Evolutionary conservation across 2,113 vertebrate species (phyloP).

Genomic region (Notiomystis cincta): DNA sequence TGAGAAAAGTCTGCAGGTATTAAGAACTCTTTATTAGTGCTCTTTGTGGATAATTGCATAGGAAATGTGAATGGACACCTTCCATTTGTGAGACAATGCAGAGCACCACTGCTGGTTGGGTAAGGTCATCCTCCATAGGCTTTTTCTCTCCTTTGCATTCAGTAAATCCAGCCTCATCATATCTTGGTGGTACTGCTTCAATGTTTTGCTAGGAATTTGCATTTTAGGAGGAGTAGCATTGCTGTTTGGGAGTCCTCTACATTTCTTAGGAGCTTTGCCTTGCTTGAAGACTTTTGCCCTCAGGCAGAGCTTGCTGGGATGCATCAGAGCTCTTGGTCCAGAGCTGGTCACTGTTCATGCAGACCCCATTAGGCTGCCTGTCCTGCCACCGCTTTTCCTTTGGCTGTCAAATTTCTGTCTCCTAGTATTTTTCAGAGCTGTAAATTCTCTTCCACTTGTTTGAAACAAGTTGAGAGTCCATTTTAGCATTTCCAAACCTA

Average conservation of each 20-base stretch:
- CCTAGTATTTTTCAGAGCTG: background rate
- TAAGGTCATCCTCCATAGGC: fast-evolving
- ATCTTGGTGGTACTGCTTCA: background rate
- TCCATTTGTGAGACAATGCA: background rate
- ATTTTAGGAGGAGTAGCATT: background rate
- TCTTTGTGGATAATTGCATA: background rate
- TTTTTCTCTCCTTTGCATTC: background rate
- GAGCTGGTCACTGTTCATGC: background rate
- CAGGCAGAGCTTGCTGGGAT: background rate
- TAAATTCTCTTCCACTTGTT: background rate
- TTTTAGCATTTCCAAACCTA: background rate
- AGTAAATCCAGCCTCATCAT: background rate
- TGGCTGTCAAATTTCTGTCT: background rate
- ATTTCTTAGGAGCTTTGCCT: background rate
- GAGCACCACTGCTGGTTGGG: background rate
- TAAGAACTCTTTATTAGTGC: background rate
- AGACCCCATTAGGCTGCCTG: fast-evolving
- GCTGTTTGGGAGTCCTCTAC: background rate
- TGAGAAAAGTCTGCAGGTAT: background rate
- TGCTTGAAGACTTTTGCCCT: background rate
- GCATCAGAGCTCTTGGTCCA: background rate
- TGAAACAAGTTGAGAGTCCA: background rate
- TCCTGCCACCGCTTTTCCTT: background rate
- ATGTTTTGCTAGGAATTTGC: background rate
- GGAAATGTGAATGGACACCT: fast-evolving